A percentile compares a stretch with the other conserved stretches of the same genome.
phyloP scores from a whole-genome alignment of 2,797 vertebrate species.

The Hirundo rustica region DNA sequence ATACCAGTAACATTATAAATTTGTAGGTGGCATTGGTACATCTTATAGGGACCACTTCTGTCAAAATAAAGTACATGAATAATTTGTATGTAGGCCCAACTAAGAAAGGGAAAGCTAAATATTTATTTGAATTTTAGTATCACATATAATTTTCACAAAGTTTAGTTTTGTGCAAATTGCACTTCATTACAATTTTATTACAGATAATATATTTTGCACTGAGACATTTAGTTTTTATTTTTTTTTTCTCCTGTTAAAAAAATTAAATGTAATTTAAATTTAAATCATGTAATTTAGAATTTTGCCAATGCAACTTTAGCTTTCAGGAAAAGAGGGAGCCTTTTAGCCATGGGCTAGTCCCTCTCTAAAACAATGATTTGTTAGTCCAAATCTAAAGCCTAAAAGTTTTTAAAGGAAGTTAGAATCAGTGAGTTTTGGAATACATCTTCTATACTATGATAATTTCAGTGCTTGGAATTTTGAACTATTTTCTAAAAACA shows the following conservation, averaged over 20 bases:
- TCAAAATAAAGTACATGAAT: not conserved
- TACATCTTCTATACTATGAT: not conserved
- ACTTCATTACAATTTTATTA: not conserved
- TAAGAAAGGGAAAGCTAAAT: not conserved
- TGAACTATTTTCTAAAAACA: not conserved
- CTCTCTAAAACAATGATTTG: not conserved
- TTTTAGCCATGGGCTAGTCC: not conserved
- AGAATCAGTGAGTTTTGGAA: not conserved
- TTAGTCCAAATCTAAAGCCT: not conserved
- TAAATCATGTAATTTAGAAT: not conserved
- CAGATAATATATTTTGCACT: not conserved
- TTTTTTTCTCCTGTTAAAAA: not conserved
- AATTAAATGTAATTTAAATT: not conserved
- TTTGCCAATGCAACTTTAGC: not conserved
- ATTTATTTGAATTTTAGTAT: not conserved
- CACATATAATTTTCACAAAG: not conserved
- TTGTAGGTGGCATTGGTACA: not conserved
- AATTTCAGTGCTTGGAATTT: not conserved
- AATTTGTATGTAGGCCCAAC: not conserved
- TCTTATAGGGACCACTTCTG: not conserved
- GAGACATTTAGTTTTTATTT: not conserved
- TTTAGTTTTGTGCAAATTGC: not conserved
- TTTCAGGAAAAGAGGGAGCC: not conserved
- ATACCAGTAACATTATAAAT: not conserved
- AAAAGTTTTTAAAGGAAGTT: not conserved